Evolutionary conservation across 2,888 invertebrate genomes (phyloP).

Genomic region (Pterostichus niger): DNA sequence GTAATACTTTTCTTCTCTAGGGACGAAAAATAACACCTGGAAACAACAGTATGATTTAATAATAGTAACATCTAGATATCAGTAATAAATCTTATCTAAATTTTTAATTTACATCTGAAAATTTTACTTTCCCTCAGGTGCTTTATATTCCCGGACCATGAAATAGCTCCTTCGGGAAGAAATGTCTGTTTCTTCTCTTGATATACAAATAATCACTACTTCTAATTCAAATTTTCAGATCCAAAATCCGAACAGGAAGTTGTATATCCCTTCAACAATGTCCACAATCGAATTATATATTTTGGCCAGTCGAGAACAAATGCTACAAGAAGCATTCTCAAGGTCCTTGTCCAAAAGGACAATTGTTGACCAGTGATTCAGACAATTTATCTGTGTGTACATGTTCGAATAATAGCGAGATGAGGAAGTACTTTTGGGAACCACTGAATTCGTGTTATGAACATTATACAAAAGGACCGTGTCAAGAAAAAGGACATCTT

Average conservation of each 20-base stretch:
- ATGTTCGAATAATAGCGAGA: constrained; percentile 73
- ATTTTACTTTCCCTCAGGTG: too few species aligned
- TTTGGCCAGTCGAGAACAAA: constrained; percentile 87
- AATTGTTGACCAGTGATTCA: constrained; percentile 81
- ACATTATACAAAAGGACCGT: constrained; percentile 90
- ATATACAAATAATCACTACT: too few species aligned
- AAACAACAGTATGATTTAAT: too few species aligned
- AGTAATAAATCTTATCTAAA: too few species aligned
- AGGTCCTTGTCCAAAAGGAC: constrained; percentile 89
- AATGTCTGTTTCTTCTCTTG: too few species aligned
- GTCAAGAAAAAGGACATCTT: constrained; percentile 86
- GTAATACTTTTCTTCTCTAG: too few species aligned
- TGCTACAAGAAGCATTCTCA: constrained; percentile 86
- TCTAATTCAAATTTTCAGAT: background rate
- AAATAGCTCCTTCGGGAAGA: too few species aligned
- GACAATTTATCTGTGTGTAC: constrained; percentile 84
- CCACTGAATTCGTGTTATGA: constrained; percentile 86
- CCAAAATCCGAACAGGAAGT: constrained; percentile 83
- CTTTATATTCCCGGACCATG: too few species aligned
- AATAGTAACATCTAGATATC: too few species aligned
- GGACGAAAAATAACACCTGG: too few species aligned
- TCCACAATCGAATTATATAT: constrained; percentile 82
- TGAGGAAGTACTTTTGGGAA: constrained; percentile 81
- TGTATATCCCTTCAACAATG: constrained; percentile 85
- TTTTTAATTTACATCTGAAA: too few species aligned